Evolutionary conservation across 1,140 invertebrate genomes (phyloP).

Genomic region (Panagrolaimus sp.): DNA sequence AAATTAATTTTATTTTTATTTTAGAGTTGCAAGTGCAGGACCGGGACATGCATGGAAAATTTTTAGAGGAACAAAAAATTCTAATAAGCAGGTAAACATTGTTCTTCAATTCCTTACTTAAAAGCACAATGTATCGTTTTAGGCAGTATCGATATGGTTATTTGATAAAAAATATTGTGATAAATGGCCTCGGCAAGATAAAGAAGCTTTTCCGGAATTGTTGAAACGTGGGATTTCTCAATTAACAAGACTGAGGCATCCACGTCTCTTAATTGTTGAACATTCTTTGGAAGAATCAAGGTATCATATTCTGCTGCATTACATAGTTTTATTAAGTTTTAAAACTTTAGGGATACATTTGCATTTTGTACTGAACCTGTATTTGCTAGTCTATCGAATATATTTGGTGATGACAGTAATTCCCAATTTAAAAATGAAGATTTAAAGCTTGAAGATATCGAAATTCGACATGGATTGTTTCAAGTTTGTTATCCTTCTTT

Average conservation of each 20-base stretch:
- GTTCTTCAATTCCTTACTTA: constrained; percentile 27
- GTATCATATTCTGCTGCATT: constrained; percentile 59
- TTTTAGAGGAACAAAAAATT: constrained; percentile 83
- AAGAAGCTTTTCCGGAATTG: constrained; percentile 76
- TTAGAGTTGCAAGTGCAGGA: constrained; percentile 82
- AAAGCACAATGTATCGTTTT: constrained; percentile 4
- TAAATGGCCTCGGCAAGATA: constrained; percentile 72
- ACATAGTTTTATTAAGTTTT: constrained; percentile 43
- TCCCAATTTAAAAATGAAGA: constrained; percentile 70
- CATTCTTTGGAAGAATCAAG: constrained; percentile 93
- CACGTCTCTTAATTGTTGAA: constrained; percentile 85
- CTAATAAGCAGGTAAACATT: constrained; percentile 70
- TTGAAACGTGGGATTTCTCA: constrained; percentile 77
- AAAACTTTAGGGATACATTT: constrained; percentile 71
- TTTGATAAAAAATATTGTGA: constrained; percentile 87
- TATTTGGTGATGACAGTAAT: constrained; percentile 71
- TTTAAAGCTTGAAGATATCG: constrained; percentile 77
- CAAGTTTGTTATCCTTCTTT: constrained; percentile 64
- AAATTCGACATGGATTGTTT: constrained; percentile 89
- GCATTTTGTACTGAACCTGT: constrained; percentile 96
- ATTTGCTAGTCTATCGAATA: constrained; percentile 81
- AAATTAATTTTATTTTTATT: not conserved
- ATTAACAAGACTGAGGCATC: constrained; percentile 84
- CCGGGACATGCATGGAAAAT: constrained; percentile 90
- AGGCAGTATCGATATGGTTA: constrained; percentile 88